Evolutionary conservation across 2,888 invertebrate genomes (phyloP).

Genomic region (Caenorhabditis afra): DNA sequence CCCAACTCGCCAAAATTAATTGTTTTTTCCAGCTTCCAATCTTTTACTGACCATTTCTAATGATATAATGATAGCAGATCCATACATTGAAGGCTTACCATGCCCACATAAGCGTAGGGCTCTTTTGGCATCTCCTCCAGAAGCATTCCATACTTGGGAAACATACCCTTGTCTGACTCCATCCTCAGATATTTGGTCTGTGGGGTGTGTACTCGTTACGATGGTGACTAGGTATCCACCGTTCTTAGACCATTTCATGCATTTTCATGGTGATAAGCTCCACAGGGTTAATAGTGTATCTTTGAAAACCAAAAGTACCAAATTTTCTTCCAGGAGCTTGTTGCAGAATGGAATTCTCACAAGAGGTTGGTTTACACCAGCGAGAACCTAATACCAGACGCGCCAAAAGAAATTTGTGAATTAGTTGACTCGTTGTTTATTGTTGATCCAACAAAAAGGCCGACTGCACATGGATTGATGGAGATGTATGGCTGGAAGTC

Average conservation of each 20-base stretch:
- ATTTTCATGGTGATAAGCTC: conserved; percentile 62
- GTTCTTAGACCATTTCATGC: conserved; percentile 64
- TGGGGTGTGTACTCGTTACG: conserved; percentile 67
- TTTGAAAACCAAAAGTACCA: neutral
- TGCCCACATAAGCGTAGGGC: conserved; percentile 54
- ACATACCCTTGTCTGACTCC: conserved; percentile 53
- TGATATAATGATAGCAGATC: conserved; percentile 62
- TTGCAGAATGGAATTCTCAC: conserved; percentile 34
- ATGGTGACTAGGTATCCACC: conserved; percentile 70
- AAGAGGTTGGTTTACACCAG: conserved; percentile 28
- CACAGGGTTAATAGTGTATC: conserved; percentile 50
- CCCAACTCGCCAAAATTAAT: neutral
- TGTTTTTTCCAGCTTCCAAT: conserved; percentile 56
- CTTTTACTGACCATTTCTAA: conserved; percentile 65
- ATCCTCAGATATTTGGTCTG: conserved; percentile 63
- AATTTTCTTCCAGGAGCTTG: conserved; percentile 17
- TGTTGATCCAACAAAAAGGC: conserved; percentile 41
- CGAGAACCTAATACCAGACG: conserved; percentile 42
- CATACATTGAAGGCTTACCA: conserved; percentile 52
- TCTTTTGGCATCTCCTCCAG: conserved; percentile 65
- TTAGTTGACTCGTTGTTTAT: conserved; percentile 60
- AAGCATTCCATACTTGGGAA: conserved; percentile 51
- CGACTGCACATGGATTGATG: conserved; percentile 50
- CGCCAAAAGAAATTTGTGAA: conserved; percentile 59
- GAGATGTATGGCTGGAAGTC: conserved; percentile 36